Evolutionary conservation across 2,113 vertebrate genomes (phyloP).

Genomic region (Oenanthe oenanthe): DNA sequence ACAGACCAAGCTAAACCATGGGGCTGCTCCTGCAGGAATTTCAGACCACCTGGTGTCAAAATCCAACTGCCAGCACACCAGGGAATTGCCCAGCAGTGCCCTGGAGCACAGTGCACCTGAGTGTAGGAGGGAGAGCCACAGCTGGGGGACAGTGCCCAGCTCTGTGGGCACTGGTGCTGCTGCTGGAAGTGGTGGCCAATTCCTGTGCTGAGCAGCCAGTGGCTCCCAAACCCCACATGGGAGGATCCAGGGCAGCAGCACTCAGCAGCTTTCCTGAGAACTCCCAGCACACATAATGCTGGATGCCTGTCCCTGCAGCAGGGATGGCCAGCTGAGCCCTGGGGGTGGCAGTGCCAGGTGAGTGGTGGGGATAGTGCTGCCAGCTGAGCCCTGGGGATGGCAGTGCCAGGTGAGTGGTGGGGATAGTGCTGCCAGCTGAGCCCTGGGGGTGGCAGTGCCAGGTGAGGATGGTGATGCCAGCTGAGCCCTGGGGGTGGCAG

Average conservation of each 20-base stretch:
- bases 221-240: fast-evolving
- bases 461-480: no score
- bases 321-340: not conserved
- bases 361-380: no score
- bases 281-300: not conserved
- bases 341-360: not conserved
- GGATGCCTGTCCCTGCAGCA: not conserved
- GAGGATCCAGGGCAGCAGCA: not conserved
- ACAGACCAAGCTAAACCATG: fast-evolving
- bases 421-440: no score
- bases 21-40: not conserved
- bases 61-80: fast-evolving
- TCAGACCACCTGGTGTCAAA: not conserved
- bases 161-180: fast-evolving
- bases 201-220: not conserved
- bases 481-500: no score
- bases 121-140: not conserved
- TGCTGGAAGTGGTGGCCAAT: not conserved
- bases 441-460: no score
- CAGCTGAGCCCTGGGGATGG: no score
- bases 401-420: no score
- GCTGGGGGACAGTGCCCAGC: not conserved
- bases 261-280: not conserved
- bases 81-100: not conserved
- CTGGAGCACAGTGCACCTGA: fast-evolving